These are phyloP conservation scores for Apodemus speciosus DNA, from an alignment of 2,113 vertebrate species.

Conservation along the genomic window DNA sequence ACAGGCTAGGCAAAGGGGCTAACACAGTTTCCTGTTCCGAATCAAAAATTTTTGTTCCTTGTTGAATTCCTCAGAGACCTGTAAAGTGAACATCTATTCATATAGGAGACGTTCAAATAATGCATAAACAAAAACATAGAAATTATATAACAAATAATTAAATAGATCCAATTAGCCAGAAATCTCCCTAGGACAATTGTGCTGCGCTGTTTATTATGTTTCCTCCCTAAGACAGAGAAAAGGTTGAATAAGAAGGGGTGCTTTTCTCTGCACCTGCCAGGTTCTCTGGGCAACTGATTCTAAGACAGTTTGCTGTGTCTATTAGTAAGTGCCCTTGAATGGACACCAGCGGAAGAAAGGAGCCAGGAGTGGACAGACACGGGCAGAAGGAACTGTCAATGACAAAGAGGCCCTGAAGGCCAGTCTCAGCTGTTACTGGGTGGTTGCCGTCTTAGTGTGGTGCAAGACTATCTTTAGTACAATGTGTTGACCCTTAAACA, in stretches of 20 bases:
- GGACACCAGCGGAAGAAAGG: not conserved
- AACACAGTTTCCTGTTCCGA: not conserved
- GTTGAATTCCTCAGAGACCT: not conserved
- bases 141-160: not conserved
- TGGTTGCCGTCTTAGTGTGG: not conserved
- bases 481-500: not conserved
- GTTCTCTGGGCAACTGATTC: not conserved
- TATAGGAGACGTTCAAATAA: conserved; percentile 14
- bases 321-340: not conserved
- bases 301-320: not conserved
- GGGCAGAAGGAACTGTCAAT: not conserved
- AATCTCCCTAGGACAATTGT: conserved; percentile 2
- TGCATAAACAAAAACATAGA: not conserved
- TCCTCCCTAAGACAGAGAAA: not conserved
- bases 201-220: conserved; percentile 4
- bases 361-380: not conserved
- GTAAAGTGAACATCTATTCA: not conserved
- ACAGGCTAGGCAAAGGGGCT: not conserved
- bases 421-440: not conserved
- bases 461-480: not conserved
- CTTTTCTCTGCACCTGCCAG: not conserved
- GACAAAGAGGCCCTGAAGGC: not conserved
- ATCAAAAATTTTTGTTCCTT: not conserved
- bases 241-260: not conserved
- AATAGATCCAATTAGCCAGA: not conserved